phyloP scores from a whole-genome alignment of 2,888 invertebrate species.

The Metellina segmentata region DNA sequence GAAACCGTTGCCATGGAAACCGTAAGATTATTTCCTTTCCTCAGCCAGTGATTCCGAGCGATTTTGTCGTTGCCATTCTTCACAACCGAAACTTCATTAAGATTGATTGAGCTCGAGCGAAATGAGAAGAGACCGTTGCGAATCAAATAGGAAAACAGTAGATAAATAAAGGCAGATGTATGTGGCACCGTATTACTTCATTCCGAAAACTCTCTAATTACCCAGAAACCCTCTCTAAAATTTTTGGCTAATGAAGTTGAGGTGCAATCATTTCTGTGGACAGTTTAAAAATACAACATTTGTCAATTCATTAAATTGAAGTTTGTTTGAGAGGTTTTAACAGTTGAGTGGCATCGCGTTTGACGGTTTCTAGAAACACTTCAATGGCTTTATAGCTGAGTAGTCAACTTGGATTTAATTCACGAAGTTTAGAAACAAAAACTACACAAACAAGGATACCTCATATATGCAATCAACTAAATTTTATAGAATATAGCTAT shows the following conservation, averaged over 20 bases:
- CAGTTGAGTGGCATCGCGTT: too few relatives aligned
- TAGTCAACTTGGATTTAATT: too few relatives aligned
- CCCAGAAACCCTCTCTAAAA: conserved; percentile 4
- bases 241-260: conserved; percentile 41
- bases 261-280: background rate
- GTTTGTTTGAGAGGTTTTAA: background rate
- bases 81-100: conserved; percentile 67
- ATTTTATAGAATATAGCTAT: too few relatives aligned
- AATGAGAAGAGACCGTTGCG: conserved; percentile 28
- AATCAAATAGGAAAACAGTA: conserved; percentile 21
- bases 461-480: too few relatives aligned
- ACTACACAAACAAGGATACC: too few relatives aligned
- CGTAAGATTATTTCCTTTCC: conserved; percentile 62
- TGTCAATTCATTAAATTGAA: background rate
- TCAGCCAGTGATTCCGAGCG: conserved; percentile 40
- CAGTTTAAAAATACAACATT: background rate
- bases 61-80: conserved; percentile 70
- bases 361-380: too few relatives aligned
- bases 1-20: conserved; percentile 48
- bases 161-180: conserved; percentile 6
- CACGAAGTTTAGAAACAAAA: too few relatives aligned
- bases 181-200: conserved; percentile 1
- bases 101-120: conserved; percentile 58
- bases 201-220: conserved; percentile 23
- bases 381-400: too few relatives aligned